Conservation (phyloP, 2,113 vertebrate species). For the Crotalus helleri region DNA sequence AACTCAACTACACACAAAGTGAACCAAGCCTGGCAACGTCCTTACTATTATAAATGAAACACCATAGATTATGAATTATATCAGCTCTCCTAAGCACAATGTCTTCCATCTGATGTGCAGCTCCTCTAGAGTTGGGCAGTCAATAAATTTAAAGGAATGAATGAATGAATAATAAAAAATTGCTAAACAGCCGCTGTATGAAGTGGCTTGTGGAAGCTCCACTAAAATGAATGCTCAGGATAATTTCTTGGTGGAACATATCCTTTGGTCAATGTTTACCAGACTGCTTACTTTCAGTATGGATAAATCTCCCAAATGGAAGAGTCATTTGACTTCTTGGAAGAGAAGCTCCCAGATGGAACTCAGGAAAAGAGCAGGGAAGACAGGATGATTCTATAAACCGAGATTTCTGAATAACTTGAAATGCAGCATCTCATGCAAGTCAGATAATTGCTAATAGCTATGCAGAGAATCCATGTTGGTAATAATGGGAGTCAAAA, state of each 20-base stretch:
- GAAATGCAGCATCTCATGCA: not conserved
- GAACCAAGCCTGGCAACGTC: too few species aligned
- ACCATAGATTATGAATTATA: not conserved
- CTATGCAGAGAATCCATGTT: not conserved
- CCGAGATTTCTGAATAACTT: not conserved
- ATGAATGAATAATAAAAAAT: not conserved
- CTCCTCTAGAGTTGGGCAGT: not conserved
- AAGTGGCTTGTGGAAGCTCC: not conserved
- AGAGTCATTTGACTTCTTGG: not conserved
- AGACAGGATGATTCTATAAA: not conserved
- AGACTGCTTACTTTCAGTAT: not conserved
- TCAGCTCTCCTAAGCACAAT: not conserved
- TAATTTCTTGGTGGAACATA: too few species aligned
- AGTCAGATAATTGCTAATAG: not conserved
- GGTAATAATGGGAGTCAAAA: not conserved
- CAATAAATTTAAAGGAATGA: not conserved
- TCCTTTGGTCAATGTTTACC: not conserved
- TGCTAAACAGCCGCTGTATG: not conserved
- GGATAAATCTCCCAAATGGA: not conserved
- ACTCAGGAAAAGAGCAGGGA: not conserved
- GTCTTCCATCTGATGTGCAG: not conserved
- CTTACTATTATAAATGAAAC: not conserved
- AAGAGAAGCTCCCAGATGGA: not conserved
- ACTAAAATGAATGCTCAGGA: not conserved
- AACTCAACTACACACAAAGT: not conserved